Evolutionary conservation across 1,140 invertebrate genomes (phyloP), one percentile per base, ranked within the genome.

Genomic region (Stenopsyche tienmushanensis): DNA sequence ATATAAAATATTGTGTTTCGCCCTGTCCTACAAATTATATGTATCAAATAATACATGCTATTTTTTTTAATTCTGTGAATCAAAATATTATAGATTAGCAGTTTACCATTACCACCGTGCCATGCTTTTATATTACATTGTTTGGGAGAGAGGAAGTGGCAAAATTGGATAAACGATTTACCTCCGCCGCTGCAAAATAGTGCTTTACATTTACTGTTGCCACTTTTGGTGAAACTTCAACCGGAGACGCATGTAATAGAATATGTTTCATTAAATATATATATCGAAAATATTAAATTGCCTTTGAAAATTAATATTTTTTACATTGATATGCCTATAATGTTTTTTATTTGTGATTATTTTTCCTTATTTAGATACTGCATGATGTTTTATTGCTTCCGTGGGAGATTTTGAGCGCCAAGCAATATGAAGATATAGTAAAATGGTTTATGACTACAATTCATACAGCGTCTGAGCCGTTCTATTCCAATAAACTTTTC

Each of bases 401-500:
- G 2, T 70, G 68, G 68, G 20, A 47, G 10, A 24, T 53, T n/a
- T 41, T 70, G 26, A 64, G 62, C 15, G 34, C 52, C 8, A 55
- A 66, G 20, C 24, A 45, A n/a, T 70, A 39, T 34, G 62, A 70
- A 42, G 68, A 66, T 24, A 60, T 58, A 2, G 17, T 70, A 2
- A 57, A 29, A 41, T 66, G 60, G 54, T 66, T 65, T 18, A 55
- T 66, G 54, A 23, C 23, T 3, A 15, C 47, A 3, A 17, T 55
- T 1, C 65, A 62, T 24, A 59, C 44, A 29, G 1, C 64, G 0
- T 15, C 25, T 5, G 24, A 66, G 21, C 60, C 64, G 21, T 66
- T 70, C 52, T 63, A 64, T 62, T 53, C 60, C 3, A 62, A 58
- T 58, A 25, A 50, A 64, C 45, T 66, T 21, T 60, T 70, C 8